Evolutionary conservation across 1,140 invertebrate species (phyloP), one percentile per base, ranked within the genome.

Genomic region (Dinothrombium tinctorium): DNA sequence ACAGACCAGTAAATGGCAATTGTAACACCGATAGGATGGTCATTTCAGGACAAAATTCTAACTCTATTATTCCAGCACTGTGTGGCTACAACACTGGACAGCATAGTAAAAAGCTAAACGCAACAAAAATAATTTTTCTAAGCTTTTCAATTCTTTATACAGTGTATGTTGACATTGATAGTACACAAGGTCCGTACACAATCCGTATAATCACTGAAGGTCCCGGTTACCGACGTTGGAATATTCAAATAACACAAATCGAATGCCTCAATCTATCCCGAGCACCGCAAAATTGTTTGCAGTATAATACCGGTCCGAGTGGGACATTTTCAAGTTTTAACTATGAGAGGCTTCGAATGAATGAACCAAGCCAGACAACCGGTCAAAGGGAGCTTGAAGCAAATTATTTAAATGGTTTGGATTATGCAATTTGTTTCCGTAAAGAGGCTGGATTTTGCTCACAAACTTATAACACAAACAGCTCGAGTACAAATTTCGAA

Each of bases 41-140:
- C 3, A 61, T 81, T 17, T 68, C 69, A 0, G 76, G 75, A 2
- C 71, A 69, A 1, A 53, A 50, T 37, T 59, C 62, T 8, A 74
- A 76, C 2, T 76, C 69, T 53, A 66, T 68, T 0, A 68, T 76
- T 2, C 73, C 76, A 0, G 55, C 59, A 15, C 67, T 83, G 40
- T 83, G 79, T 54, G 79, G 79, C 3, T 71, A 76, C 50, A 79
- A 81, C 57, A 67, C 65, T 1, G 76, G 74, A 3, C 74, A 80
- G 53, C 78, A 81, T 52, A 28, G 44, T 45, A 1, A 36, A 31
- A n/a, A 37, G n/a, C 29, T 5, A 32, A 21, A 4, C 14, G 4
- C 21, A 24, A 20, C 1, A 24, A 14, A 15, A 0, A 2, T 9
- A 19, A 37, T 9, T 44, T 26, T 46, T 32, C 20, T 4, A 22